Conservation (phyloP, 2,113 vertebrate species). For the Seriola dumerili region DNA sequence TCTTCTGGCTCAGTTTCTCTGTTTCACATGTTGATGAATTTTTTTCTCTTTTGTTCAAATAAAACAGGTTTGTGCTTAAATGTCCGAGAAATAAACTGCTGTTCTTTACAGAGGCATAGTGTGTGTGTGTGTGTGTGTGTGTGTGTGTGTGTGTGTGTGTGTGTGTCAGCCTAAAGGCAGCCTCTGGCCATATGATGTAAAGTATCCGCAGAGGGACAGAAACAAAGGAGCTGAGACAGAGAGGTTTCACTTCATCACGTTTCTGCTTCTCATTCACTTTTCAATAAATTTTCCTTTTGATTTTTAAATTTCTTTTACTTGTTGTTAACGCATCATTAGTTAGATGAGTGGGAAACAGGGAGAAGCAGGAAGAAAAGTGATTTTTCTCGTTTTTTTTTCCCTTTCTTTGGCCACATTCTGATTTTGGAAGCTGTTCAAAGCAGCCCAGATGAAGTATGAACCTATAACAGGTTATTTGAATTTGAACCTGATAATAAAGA, state of each 20-base stretch:
- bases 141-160: conserved; percentile 13
- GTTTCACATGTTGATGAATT: background rate
- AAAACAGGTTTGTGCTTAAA: background rate
- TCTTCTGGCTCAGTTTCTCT: background rate
- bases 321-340: no score
- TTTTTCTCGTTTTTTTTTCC: no score
- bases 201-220: background rate
- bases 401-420: no score
- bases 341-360: no score
- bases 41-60: background rate
- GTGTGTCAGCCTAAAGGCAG: conserved; percentile 14
- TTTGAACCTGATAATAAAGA: no score
- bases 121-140: conserved; percentile 11
- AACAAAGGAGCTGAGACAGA: background rate
- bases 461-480: no score
- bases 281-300: no score
- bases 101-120: background rate
- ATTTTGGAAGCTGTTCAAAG: no score
- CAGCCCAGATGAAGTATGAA: no score
- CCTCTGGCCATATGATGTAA: conserved; percentile 16
- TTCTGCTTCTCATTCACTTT: background rate
- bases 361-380: no score
- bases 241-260: background rate
- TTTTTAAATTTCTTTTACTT: background rate
- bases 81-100: background rate